Evolutionary conservation across 2,113 vertebrate species (phyloP).

Genomic region (Myodes glareolus): DNA sequence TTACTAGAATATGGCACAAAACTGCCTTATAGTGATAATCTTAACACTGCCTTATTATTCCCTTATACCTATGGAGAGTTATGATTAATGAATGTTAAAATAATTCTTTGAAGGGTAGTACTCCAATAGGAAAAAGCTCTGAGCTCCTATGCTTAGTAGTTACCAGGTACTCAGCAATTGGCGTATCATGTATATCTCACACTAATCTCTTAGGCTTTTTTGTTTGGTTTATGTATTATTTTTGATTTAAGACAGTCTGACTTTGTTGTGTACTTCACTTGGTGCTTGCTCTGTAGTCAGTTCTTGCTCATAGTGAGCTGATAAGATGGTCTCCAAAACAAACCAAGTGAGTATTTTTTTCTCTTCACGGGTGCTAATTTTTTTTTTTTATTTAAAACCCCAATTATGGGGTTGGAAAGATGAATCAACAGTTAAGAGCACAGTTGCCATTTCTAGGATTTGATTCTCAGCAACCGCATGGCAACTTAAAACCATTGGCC

Average conservation of each 20-base stretch:
- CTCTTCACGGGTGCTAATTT: neutral
- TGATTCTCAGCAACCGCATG: neutral
- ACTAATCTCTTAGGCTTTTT: neutral
- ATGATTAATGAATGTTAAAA: neutral
- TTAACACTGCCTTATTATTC: neutral
- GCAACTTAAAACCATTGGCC: neutral
- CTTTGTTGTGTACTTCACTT: neutral
- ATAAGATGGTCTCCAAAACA: neutral
- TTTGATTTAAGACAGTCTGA: neutral
- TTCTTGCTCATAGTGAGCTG: neutral
- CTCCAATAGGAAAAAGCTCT: slow-evolving; percentile 1
- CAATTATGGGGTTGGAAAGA: neutral
- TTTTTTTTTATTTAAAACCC: slow-evolving; percentile 3
- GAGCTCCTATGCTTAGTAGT: neutral
- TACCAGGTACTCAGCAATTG: neutral
- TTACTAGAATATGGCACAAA: neutral
- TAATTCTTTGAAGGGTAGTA: neutral
- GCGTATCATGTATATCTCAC: neutral
- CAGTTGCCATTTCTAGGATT: too few relatives aligned
- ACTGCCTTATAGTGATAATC: neutral
- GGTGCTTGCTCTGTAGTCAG: neutral
- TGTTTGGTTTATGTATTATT: neutral
- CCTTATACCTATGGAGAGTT: neutral
- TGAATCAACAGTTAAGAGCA: neutral
- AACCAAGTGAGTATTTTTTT: neutral